Evolutionary conservation across 2,797 vertebrate species (phyloP), one percentile per base, ranked within the genome.

Genomic region (Sparus aurata): DNA sequence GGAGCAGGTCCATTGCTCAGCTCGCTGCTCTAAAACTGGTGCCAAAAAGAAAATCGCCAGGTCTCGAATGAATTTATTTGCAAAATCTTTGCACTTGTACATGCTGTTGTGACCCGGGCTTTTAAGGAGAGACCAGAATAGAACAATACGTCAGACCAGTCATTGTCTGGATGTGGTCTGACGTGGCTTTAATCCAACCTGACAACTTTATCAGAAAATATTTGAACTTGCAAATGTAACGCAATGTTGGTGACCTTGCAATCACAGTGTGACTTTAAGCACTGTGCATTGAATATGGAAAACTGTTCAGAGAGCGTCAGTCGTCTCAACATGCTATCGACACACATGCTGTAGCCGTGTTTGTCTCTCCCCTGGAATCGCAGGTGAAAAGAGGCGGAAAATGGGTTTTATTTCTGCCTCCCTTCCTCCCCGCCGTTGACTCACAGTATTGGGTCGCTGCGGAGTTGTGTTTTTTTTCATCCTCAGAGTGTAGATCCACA

Each of bases 401-500:
- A 43, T 38, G n/a, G 12, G 16, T 58, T 73, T 53, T 38, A n/a
- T 63, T 70, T 50, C 68, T 47, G n/a, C 62, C 45, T 49, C 61
- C 20, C 22, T 46, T 59, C 49, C 57, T 22, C n/a, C 46, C 27
- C 38, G 45, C 54, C 50, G 54, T 54, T 50, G 64, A 72, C 57
- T 64, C 50, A 59, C 63, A 25, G 49, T 80, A 55, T 30, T 75
- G n/a, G 82, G 57, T 69, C 49, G 13, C 23, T n/a, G 53, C 50
- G 73, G 62, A 45, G 25, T 66, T 66, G 58, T 71, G 68, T 75
- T 75, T 70, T 75, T 70, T 27, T 82, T 86, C 77, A 78, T 82
- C 80, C 84, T 85, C 43, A 12, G 53, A 71, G 75, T 59, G 49
- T 27, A 71, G 46, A 84, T 79, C 70, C 73, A 82, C 86, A 87